Evolutionary conservation across 2,888 invertebrate genomes (phyloP), one percentile per base, ranked within the genome.

Genomic region (Allygus modestus): DNA sequence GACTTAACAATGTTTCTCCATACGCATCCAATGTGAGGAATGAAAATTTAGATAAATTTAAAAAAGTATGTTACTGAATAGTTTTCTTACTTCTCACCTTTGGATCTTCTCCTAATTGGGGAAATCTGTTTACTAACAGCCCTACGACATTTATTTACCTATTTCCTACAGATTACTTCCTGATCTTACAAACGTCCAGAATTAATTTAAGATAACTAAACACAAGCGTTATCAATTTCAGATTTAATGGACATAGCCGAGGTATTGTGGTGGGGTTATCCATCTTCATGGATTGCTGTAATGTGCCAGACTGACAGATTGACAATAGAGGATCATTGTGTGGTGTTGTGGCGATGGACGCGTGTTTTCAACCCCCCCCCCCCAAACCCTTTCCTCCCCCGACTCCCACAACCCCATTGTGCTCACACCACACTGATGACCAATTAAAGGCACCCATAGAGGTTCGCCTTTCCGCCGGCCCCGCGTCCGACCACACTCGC

Each of bases 201-300:
- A 37, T 37, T 37, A 37, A 37, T 7, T 37, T 7, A 37, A 37
- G 46, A 46, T 46, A 46, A 46, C 12, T 12, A 46, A 46, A 46
- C 12, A 1, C 46, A 15, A 11, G 2, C 46, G 17, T 31, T 28
- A 28, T 31, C 65, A 65, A 65, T 31, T 0, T 15, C 31, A 17
- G 65, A 65, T 65, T 58, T 65, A 65, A 65, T 15, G 65, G 12
- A 65, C 1, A 17, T 1, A 17, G n/a, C 12, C 17, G 2, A 4
- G 65, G 65, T 15, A 65, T 28, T 31, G 31, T 1, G 5, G 28
- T 12, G 28, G 17, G 15, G 17, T 15, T 4, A 65, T 65, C 28
- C 65, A 65, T 65, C 28, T 65, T 65, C 65, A 65, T 65, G 65
- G 65, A 65, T 65, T 65, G 65, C 65, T 31, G 28, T 65, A 65